Evolutionary conservation across 2,888 invertebrate species (phyloP).

Genomic region (Euzophera pinguis): DNA sequence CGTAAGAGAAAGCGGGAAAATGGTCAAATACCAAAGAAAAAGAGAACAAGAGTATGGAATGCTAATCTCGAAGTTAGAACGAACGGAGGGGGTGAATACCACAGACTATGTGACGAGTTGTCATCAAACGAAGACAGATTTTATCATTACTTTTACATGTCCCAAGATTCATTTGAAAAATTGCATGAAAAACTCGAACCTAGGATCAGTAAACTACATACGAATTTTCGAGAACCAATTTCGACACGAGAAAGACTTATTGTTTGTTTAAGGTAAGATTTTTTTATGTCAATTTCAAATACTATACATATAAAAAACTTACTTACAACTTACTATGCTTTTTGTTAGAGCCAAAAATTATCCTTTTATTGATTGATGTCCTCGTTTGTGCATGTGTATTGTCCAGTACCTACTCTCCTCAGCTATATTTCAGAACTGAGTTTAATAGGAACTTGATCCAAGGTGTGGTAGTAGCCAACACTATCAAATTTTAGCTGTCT

Average conservation of each 20-base stretch:
- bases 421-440: too few relatives aligned
- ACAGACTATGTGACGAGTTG: background rate
- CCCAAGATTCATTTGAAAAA: background rate
- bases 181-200: background rate
- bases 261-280: background rate
- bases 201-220: background rate
- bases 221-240: background rate
- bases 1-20: background rate
- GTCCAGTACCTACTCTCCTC: too few relatives aligned
- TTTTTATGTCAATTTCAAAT: too few relatives aligned
- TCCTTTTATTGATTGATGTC: too few relatives aligned
- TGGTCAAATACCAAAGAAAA: too few relatives aligned
- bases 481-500: too few relatives aligned
- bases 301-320: too few relatives aligned
- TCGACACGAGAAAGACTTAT: background rate
- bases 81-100: background rate
- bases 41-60: background rate
- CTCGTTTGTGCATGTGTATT: too few relatives aligned
- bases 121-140: background rate
- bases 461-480: too few relatives aligned
- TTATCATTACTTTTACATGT: background rate
- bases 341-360: too few relatives aligned
- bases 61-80: background rate
- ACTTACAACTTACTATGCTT: too few relatives aligned
- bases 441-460: too few relatives aligned